phyloP scores from a whole-genome alignment of 1,140 invertebrate genomes.

The Dufourea novaeangliae region DNA sequence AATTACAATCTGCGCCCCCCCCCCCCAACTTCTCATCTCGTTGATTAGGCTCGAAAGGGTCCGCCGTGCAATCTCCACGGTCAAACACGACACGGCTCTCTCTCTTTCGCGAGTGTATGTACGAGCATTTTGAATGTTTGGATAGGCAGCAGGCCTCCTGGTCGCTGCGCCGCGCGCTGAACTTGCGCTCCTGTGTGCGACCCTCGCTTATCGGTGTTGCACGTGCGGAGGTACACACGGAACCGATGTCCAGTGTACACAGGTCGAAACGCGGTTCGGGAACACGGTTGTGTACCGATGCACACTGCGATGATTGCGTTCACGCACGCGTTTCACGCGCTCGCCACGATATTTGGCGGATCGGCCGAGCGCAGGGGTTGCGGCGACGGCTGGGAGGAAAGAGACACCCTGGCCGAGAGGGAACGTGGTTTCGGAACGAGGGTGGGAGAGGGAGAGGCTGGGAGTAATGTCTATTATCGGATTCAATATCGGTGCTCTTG shows the following conservation, averaged over 20 bases:
- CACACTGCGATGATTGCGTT: constrained; percentile 58
- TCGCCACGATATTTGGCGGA: constrained; percentile 63
- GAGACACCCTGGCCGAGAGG: constrained; percentile 7
- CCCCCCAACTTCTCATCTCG: constrained; percentile 24
- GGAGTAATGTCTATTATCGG: constrained; percentile 81
- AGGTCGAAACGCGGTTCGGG: constrained; percentile 20
- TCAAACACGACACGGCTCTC: constrained; percentile 6
- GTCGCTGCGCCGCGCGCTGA: background rate
- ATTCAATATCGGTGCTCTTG: constrained; percentile 80
- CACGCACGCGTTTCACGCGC: constrained; percentile 65
- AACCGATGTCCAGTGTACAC: constrained; percentile 9
- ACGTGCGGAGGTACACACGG: constrained; percentile 2
- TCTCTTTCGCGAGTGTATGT: constrained; percentile 36
- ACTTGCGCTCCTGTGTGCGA: constrained; percentile 25
- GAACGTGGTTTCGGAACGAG: constrained; percentile 16
- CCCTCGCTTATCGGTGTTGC: constrained; percentile 17
- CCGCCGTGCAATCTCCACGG: constrained; percentile 35
- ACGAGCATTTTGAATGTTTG: constrained; percentile 61
- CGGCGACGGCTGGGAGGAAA: background rate
- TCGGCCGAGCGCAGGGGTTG: constrained; percentile 29
- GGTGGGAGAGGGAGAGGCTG: no score
- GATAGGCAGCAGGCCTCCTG: constrained; percentile 41
- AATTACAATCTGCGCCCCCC: no score
- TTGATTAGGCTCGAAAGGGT: constrained; percentile 45
- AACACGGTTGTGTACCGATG: constrained; percentile 40